Evolutionary conservation across 1,140 invertebrate species (phyloP), one percentile per base, ranked within the genome.

Genomic region (Panulirus ornatus): DNA sequence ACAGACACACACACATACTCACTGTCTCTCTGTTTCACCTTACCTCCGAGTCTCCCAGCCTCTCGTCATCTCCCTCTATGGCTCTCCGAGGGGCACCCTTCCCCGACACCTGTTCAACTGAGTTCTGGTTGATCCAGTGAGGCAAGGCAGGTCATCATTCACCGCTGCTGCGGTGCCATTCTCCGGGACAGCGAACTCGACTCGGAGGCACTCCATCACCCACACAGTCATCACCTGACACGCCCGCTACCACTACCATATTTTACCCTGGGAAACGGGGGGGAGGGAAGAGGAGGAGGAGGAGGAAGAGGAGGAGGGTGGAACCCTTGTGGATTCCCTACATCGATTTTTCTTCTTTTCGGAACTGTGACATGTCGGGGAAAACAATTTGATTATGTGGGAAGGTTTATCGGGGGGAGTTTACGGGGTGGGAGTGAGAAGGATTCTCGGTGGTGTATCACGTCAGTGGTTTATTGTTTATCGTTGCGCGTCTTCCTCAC

Each of bases 371-470:
- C 85, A 88, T 54, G 27, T 36, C 34, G 84, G 63, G 75, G 85
- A 88, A 84, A 88, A 81, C 85, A 81, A 88, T 88, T 88, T 88
- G 85, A 88, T 88, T 88, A 88, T 66, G 85, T 88, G 85, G 85
- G 85, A 40, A 51, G 51, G 85, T 38, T 88, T 88, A 81, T 63
- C 70, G 75, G 75, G 85, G 5, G 30, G n/a, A 19, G 40, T 87
- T 88, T 88, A 88, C 70, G 75, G 73, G 47, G 73, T 38, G 27
- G 34, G 34, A 44, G n/a, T 42, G 47, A 44, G 71, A 16, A 63
- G n/a, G 38, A n/a, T n/a, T 27, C 51, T 42, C 19, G 14, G 38
- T 19, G 51, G 54, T 16, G 44, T 16, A 9, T 34, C 22, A 34
- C 22, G 58, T 1, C 11, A 34, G n/a, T 14, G 75, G 51, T 78